These are phyloP conservation scores for Cataglyphis altisquamis DNA, from an alignment of 2,888 invertebrate genomes.

Conservation along the genomic window DNA sequence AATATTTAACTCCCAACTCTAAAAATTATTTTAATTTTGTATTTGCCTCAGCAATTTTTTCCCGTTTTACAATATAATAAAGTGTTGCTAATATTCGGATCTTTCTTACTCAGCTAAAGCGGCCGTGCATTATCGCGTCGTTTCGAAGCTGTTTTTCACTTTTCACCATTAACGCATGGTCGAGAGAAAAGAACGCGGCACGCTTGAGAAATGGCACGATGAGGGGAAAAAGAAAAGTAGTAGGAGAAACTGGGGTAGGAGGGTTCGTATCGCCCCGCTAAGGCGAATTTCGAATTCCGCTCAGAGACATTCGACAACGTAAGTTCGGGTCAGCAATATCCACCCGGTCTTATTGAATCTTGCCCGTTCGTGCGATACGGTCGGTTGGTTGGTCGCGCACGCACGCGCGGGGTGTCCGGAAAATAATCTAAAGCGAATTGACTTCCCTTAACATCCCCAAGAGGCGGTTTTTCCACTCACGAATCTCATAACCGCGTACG, in stretches of 20 bases:
- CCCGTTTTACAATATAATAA: slow-evolving; percentile 1
- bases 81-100: slow-evolving; percentile 20
- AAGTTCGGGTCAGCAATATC: slow-evolving; percentile 80
- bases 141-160: slow-evolving; percentile 39
- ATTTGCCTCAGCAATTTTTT: background rate
- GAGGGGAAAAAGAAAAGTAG: background rate
- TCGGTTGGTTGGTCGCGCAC: slow-evolving; percentile 59
- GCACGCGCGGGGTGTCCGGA: slow-evolving; percentile 60
- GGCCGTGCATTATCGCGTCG: slow-evolving; percentile 5
- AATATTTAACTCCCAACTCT: background rate
- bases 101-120: slow-evolving; percentile 29
- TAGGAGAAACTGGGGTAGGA: too few species aligned
- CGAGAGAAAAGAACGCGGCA: slow-evolving; percentile 9
- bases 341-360: slow-evolving; percentile 79
- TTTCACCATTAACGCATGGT: background rate
- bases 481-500: slow-evolving; percentile 68
- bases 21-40: slow-evolving; percentile 12
- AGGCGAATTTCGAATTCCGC: slow-evolving; percentile 73
- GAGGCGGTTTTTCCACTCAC: slow-evolving; percentile 51
- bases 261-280: slow-evolving; percentile 41
- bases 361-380: slow-evolving; percentile 57
- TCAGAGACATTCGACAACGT: slow-evolving; percentile 69
- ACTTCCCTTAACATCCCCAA: slow-evolving; percentile 32
- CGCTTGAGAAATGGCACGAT: slow-evolving; percentile 28
- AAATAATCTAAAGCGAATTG: slow-evolving; percentile 73